A percentile compares a stretch with the other conserved stretches of the same genome.
phyloP scores from a whole-genome alignment of 2,888 invertebrate genomes.

The Apamea anceps region DNA sequence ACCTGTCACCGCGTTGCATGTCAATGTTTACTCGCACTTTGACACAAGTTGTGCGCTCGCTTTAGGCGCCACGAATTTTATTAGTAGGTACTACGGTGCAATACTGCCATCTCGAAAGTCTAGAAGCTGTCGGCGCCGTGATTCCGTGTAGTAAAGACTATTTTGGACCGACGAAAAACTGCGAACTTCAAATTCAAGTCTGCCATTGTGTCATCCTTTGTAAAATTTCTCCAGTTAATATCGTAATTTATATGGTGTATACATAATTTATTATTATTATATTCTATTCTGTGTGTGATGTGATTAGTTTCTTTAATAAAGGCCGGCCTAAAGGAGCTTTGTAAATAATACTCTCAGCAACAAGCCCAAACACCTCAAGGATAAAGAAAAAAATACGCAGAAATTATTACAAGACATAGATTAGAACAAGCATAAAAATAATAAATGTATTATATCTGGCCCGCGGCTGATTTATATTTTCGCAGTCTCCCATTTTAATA shows the following conservation, averaged over 20 bases:
- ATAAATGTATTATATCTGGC: conserved; percentile 38
- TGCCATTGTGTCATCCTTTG: no score
- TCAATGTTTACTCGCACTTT: no score
- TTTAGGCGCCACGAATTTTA: no score
- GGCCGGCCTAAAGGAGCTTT: background rate
- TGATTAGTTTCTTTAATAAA: background rate
- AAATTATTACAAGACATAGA: conserved; percentile 27
- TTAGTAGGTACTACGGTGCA: no score
- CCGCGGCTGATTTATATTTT: conserved; percentile 45
- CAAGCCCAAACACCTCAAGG: background rate
- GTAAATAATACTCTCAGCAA: background rate
- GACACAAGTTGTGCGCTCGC: no score
- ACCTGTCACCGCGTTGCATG: no score
- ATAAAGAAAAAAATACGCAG: background rate
- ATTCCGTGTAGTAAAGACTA: no score
- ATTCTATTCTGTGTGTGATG: background rate
- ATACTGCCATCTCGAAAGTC: no score
- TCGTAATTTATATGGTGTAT: no score
- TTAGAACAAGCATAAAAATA: conserved; percentile 37
- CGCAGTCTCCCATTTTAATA: conserved; percentile 50
- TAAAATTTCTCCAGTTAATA: no score
- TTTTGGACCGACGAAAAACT: background rate
- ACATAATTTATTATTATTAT: no score
- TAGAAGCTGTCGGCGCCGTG: no score
- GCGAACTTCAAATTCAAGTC: background rate